A percentile compares a stretch with the other conserved stretches of the same genome.
Conservation (phyloP, 35 echinoderm and acorn worm genomes). For the Anneissia japonica region DNA sequence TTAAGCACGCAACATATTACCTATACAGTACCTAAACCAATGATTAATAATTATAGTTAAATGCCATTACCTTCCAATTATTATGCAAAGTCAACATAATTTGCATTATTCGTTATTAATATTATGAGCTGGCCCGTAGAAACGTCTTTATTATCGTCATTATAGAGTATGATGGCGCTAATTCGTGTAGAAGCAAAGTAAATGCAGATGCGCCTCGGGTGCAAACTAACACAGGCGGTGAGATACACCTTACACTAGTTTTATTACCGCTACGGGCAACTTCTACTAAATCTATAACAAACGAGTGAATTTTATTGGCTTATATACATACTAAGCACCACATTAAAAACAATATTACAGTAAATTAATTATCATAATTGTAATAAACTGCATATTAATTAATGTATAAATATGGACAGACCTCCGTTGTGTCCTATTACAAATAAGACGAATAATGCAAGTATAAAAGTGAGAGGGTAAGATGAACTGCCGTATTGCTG, state of each 20-base stretch:
- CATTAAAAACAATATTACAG: not conserved
- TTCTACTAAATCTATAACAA: not conserved
- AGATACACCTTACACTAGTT: not conserved
- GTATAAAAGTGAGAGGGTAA: no score
- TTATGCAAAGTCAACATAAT: not conserved
- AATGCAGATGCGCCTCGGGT: not conserved
- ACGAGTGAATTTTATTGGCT: not conserved
- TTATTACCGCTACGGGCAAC: not conserved
- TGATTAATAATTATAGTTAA: no score
- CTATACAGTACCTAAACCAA: no score
- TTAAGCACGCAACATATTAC: no score
- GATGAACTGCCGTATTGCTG: no score
- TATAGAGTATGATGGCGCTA: not conserved
- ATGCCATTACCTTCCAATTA: not conserved
- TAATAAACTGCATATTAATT: not conserved
- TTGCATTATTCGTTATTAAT: not conserved
- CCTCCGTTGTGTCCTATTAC: not conserved
- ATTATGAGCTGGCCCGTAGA: not conserved
- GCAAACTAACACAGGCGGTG: not conserved
- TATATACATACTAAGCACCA: conserved; percentile 1
- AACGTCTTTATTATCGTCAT: not conserved
- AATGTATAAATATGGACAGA: not conserved
- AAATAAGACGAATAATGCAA: no score
- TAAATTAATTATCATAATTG: not conserved
- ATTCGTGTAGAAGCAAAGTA: not conserved